These are phyloP conservation scores for Clistopyga incitator DNA, from an alignment of 2,888 invertebrate species.

Conservation along the genomic window DNA sequence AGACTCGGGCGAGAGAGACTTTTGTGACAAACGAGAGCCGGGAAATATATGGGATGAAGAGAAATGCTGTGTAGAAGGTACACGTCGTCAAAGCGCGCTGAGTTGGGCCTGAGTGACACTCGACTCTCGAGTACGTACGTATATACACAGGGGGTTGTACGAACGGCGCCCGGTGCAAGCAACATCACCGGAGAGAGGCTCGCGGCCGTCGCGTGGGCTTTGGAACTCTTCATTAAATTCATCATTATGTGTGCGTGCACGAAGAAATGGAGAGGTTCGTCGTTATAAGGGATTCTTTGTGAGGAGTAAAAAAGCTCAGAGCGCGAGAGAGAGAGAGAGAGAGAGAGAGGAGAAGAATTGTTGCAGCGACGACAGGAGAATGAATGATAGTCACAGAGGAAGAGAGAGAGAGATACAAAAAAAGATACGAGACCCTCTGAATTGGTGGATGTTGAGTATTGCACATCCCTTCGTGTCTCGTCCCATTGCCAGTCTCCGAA, in stretches of 20 bases:
- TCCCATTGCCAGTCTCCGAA: slow-evolving; percentile 3
- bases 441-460: slow-evolving; percentile 45
- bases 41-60: slow-evolving; percentile 37
- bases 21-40: slow-evolving; percentile 61
- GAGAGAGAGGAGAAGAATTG: slow-evolving; percentile 41
- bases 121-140: slow-evolving; percentile 59
- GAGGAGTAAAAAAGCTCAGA: slow-evolving; percentile 1
- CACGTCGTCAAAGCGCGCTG: slow-evolving; percentile 63
- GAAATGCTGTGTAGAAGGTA: slow-evolving; percentile 20
- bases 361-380: slow-evolving; percentile 52
- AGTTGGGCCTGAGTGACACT: slow-evolving; percentile 62
- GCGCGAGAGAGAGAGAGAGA: background rate
- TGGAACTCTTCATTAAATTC: slow-evolving; percentile 66
- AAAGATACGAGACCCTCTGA: slow-evolving; percentile 68
- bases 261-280: slow-evolving; percentile 60
- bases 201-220: slow-evolving; percentile 9
- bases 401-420: slow-evolving; percentile 60
- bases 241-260: slow-evolving; percentile 65
- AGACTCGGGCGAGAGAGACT: slow-evolving; percentile 35
- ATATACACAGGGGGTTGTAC: slow-evolving; percentile 1
- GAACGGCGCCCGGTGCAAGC: slow-evolving; percentile 5
- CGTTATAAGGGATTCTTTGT: slow-evolving; percentile 57
- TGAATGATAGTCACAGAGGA: slow-evolving; percentile 64
- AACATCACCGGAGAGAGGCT: slow-evolving; percentile 26
- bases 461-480: slow-evolving; percentile 35